These are phyloP conservation scores for Thyatira batis DNA, from an alignment of 2,888 invertebrate species.

Conservation along the genomic window DNA sequence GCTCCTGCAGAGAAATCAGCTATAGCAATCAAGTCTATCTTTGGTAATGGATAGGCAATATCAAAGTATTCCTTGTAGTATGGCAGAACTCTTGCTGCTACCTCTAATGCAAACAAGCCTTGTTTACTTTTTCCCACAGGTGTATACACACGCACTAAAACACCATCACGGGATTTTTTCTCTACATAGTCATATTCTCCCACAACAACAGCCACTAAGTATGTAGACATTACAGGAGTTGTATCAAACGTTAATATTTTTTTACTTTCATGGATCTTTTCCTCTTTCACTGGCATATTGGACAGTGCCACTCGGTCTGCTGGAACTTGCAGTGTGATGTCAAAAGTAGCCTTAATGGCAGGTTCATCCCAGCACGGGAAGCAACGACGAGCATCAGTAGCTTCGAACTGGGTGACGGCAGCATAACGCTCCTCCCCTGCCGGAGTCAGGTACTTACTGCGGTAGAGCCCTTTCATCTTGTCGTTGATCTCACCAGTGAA, in stretches of 20 bases:
- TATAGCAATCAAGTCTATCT: slow-evolving; percentile 97
- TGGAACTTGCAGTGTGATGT: slow-evolving; percentile 92
- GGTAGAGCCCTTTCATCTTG: slow-evolving; percentile 97
- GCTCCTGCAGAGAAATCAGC: slow-evolving; percentile 97
- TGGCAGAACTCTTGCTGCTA: slow-evolving; percentile 94
- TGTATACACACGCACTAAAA: slow-evolving; percentile 91
- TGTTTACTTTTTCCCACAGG: slow-evolving; percentile 96
- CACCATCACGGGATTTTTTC: slow-evolving; percentile 90
- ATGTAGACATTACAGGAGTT: slow-evolving; percentile 97
- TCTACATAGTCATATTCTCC: slow-evolving; percentile 98
- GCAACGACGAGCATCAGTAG: slow-evolving; percentile 94
- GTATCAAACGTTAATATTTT: slow-evolving; percentile 87
- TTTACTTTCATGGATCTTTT: slow-evolving; percentile 69
- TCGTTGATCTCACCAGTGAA: slow-evolving; percentile 95
- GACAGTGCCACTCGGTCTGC: slow-evolving; percentile 92
- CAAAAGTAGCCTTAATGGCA: slow-evolving; percentile 96
- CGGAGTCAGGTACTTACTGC: slow-evolving; percentile 91
- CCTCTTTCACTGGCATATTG: slow-evolving; percentile 90
- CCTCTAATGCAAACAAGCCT: slow-evolving; percentile 94
- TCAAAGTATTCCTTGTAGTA: slow-evolving; percentile 98
- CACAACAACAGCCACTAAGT: slow-evolving; percentile 95
- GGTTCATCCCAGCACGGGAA: slow-evolving; percentile 99
- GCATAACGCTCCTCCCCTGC: slow-evolving; percentile 90
- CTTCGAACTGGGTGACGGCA: slow-evolving; percentile 96
- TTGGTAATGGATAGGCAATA: slow-evolving; percentile 96